Evolutionary conservation across 2,888 invertebrate genomes (phyloP).

Genomic region (Napeogenes inachia): DNA sequence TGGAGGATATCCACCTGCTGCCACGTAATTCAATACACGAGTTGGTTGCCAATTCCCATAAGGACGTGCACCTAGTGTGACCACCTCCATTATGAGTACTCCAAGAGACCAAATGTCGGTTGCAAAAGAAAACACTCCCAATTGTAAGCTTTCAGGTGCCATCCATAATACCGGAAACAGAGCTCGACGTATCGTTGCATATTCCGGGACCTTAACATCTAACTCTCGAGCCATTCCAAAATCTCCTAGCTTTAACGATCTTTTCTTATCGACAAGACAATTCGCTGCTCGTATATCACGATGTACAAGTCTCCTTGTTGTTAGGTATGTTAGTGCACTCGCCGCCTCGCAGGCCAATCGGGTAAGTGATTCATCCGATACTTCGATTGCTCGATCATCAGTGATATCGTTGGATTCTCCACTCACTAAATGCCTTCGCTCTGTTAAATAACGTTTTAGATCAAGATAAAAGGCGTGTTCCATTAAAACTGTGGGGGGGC

Average conservation of each 20-base stretch:
- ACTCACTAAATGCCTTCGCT: conserved; percentile 82
- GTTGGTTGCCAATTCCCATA: conserved; percentile 85
- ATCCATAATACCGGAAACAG: conserved; percentile 93
- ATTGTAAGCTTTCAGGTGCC: conserved; percentile 89
- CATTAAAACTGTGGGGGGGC: conserved; percentile 91
- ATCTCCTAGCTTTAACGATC: conserved; percentile 86
- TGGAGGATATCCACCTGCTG: conserved; percentile 80
- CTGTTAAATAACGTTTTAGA: conserved; percentile 85
- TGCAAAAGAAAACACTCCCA: conserved; percentile 87
- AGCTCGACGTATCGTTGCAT: conserved; percentile 88
- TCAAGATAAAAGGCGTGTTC: conserved; percentile 95
- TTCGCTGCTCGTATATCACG: conserved; percentile 89
- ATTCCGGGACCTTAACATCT: conserved; percentile 84
- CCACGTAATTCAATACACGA: conserved; percentile 78
- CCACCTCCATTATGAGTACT: conserved; percentile 88
- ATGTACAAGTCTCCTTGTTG: conserved; percentile 87
- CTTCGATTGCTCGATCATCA: conserved; percentile 73
- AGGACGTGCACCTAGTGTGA: conserved; percentile 92
- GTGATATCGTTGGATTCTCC: conserved; percentile 75
- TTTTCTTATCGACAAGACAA: conserved; percentile 84
- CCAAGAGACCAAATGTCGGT: conserved; percentile 95
- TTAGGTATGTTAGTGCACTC: conserved; percentile 86
- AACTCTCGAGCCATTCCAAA: conserved; percentile 83
- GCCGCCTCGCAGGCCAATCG: conserved; percentile 69
- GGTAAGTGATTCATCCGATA: conserved; percentile 48